Evolutionary conservation across 2,888 invertebrate genomes (phyloP).

Genomic region (Cephus spinipes): DNA sequence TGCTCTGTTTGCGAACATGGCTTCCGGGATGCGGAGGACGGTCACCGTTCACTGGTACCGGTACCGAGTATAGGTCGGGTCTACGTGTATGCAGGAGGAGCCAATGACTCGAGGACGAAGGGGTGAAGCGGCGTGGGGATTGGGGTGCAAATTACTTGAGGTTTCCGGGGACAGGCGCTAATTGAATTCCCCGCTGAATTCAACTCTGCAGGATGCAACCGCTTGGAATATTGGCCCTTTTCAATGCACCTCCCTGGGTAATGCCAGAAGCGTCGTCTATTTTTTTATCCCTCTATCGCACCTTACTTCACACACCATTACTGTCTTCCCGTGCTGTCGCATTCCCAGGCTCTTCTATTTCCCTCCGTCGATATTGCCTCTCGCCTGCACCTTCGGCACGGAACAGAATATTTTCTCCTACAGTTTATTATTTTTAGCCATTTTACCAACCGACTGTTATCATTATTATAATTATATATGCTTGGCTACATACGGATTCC

Average conservation of each 20-base stretch:
- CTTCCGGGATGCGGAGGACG: not conserved
- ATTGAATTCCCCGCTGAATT: conserved; percentile 63
- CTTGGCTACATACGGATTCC: not conserved
- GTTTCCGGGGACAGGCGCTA: conserved; percentile 63
- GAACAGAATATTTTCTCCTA: not conserved
- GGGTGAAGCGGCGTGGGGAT: not conserved
- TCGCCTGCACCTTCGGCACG: not conserved
- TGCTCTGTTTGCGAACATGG: not conserved
- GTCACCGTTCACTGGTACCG: not conserved
- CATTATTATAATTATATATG: not conserved
- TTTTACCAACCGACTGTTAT: not conserved
- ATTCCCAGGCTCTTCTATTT: not conserved
- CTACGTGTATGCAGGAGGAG: not conserved
- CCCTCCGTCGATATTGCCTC: not conserved
- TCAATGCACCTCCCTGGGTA: conserved; percentile 26
- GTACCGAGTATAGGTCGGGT: not conserved
- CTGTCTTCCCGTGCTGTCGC: not conserved
- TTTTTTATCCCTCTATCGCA: not conserved
- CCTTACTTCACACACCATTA: not conserved
- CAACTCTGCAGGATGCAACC: conserved; percentile 51
- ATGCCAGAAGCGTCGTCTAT: not conserved
- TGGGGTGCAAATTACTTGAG: conserved; percentile 58
- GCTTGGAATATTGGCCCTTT: conserved; percentile 60
- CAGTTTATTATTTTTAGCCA: not conserved
- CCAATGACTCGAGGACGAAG: not conserved